Conservation (phyloP, 2,888 invertebrate species). For the Euproctis similis region DNA sequence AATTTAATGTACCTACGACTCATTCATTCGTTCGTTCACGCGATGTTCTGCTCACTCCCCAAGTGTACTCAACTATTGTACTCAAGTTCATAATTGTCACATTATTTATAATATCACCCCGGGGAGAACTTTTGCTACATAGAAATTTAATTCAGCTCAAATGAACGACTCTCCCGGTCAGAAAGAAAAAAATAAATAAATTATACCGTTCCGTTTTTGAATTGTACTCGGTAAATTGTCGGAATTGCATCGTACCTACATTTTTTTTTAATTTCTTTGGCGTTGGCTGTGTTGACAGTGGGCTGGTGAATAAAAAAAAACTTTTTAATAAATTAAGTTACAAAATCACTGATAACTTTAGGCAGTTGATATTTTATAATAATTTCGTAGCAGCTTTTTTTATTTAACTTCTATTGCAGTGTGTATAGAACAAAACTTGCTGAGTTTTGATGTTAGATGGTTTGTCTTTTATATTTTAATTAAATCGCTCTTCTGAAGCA, state of each 20-base stretch:
- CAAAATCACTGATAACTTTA: too few species aligned
- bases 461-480: too few species aligned
- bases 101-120: constrained; percentile 46
- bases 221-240: constrained; percentile 3
- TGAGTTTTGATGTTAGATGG: too few species aligned
- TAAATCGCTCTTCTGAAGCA: too few species aligned
- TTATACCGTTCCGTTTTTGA: constrained; percentile 4
- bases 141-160: constrained; percentile 23
- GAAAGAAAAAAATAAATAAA: constrained; percentile 9
- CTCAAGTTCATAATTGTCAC: constrained; percentile 51
- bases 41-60: constrained; percentile 26
- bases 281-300: too few species aligned
- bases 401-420: too few species aligned
- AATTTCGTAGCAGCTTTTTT: too few species aligned
- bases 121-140: constrained; percentile 34
- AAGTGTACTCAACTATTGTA: constrained; percentile 39
- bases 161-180: constrained; percentile 20
- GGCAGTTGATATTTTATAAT: too few species aligned
- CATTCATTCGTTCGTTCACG: constrained; percentile 17
- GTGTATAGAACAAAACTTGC: too few species aligned
- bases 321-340: too few species aligned
- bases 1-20: constrained; percentile 59
- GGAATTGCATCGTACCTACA: constrained; percentile 5
- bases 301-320: too few species aligned
- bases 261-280: constrained; percentile 6